phyloP scores from a whole-genome alignment of 2,888 invertebrate genomes.

The Sthenelais limicola region DNA sequence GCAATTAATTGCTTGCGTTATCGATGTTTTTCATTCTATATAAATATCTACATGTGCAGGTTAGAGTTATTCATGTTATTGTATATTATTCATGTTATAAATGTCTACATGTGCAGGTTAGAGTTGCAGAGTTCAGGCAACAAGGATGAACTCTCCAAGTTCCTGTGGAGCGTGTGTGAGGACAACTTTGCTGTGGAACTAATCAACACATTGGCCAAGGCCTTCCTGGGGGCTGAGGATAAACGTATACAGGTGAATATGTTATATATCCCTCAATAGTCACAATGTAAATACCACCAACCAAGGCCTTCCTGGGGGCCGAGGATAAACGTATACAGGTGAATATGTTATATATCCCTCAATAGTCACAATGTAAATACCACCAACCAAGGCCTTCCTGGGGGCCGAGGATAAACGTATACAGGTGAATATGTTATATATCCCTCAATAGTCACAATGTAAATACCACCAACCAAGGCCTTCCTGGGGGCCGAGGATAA shows the following conservation, averaged over 20 bases:
- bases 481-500: slow-evolving; percentile 70
- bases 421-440: slow-evolving; percentile 1
- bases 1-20: too few species aligned
- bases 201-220: slow-evolving; percentile 71
- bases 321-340: slow-evolving; percentile 46
- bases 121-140: slow-evolving; percentile 62
- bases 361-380: not conserved
- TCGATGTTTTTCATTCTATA: too few species aligned
- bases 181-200: slow-evolving; percentile 71
- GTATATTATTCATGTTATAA: too few species aligned
- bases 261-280: not conserved
- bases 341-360: not conserved
- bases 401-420: slow-evolving; percentile 61
- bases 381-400: slow-evolving; percentile 70
- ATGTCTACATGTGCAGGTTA: slow-evolving; percentile 62
- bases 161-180: slow-evolving; percentile 64
- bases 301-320: slow-evolving; percentile 72
- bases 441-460: not conserved
- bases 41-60: too few species aligned
- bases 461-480: slow-evolving; percentile 61
- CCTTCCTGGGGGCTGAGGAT: slow-evolving; percentile 71
- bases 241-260: slow-evolving; percentile 45
- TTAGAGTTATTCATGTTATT: too few species aligned
- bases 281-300: slow-evolving; percentile 56
- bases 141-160: slow-evolving; percentile 61